A percentile compares a stretch with the other conserved stretches of the same genome.
Evolutionary conservation across 2,113 vertebrate genomes (phyloP).

Genomic region (Trogon melanurus): DNA sequence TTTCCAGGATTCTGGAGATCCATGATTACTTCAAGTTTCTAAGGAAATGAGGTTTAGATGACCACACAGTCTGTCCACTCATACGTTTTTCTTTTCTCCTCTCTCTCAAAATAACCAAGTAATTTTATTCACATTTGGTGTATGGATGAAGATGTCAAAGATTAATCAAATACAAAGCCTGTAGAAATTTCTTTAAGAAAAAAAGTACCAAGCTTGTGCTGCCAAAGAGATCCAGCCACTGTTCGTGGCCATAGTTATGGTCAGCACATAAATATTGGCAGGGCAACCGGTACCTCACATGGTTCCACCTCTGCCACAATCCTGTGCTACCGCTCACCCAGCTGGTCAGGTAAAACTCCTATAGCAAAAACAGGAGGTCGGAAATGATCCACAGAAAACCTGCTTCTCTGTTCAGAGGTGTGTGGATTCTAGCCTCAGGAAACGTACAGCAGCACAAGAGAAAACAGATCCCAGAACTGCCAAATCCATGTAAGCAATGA

Average conservation of each 20-base stretch:
- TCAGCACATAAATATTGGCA: not conserved
- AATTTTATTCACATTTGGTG: not conserved
- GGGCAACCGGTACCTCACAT: not conserved
- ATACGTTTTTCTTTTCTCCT: not conserved
- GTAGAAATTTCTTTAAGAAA: not conserved
- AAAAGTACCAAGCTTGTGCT: not conserved
- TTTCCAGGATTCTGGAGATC: not conserved
- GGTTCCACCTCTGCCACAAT: not conserved
- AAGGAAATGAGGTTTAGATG: not conserved
- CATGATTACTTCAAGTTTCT: not conserved
- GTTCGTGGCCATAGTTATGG: accelerated
- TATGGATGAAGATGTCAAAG: not conserved
- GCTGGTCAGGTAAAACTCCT: not conserved
- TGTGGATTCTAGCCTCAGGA: not conserved
- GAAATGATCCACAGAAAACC: not conserved
- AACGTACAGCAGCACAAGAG: not conserved
- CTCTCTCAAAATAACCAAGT: not conserved
- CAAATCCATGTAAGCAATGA: not conserved
- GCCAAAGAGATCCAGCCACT: not conserved
- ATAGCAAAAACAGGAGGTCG: not conserved
- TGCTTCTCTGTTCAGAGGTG: accelerated
- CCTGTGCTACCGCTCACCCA: accelerated
- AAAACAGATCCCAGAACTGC: not conserved
- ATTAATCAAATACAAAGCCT: not conserved
- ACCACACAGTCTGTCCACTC: not conserved